Conservation (phyloP, 2,888 invertebrate genomes). For the Bombyx huttoni region DNA sequence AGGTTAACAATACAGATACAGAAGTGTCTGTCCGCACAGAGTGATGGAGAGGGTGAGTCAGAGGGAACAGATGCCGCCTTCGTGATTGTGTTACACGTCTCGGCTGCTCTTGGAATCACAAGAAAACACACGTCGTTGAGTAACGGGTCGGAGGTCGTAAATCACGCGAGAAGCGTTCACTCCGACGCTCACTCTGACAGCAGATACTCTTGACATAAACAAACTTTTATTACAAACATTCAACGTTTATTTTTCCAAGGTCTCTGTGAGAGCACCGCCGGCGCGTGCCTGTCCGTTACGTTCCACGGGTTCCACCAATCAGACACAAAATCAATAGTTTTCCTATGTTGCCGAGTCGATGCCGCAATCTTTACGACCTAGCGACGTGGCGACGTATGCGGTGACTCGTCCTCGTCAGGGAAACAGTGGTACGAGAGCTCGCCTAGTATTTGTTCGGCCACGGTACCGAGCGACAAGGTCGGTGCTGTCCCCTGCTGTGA, state of each 20-base stretch:
- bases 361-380: neutral
- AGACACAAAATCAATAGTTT: slow-evolving; percentile 14
- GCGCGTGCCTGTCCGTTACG: slow-evolving; percentile 4
- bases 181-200: slow-evolving; percentile 1
- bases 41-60: too few species aligned
- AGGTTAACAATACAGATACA: too few species aligned
- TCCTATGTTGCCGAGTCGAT: slow-evolving; percentile 4
- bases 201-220: slow-evolving; percentile 5
- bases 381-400: neutral
- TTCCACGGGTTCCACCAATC: slow-evolving; percentile 7
- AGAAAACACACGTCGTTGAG: neutral
- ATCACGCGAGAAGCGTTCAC: neutral
- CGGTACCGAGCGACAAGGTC: neutral
- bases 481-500: neutral
- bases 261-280: slow-evolving; percentile 1
- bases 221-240: slow-evolving; percentile 7
- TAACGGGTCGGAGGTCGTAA: slow-evolving; percentile 2
- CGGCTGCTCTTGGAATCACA: neutral
- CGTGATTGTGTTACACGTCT: too few species aligned
- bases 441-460: neutral
- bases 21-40: too few species aligned
- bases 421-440: neutral
- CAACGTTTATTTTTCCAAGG: slow-evolving; percentile 4
- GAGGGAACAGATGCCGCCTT: too few species aligned
- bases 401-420: neutral